phyloP scores from a whole-genome alignment of 2,797 vertebrate genomes.

The Sarcophilus harrisii region DNA sequence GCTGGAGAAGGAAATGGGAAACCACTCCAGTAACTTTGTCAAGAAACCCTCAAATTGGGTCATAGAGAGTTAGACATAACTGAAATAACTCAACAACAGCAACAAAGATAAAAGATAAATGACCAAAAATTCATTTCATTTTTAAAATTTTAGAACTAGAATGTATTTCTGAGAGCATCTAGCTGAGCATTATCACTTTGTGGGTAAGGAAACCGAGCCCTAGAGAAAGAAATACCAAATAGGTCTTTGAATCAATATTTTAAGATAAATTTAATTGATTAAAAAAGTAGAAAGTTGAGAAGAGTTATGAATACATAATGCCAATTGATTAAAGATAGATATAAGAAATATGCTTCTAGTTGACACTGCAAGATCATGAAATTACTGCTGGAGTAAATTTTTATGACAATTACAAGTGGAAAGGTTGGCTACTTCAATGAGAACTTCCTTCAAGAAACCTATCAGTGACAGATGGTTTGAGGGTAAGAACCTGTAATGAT shows the following conservation, averaged over 20 bases:
- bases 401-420: not conserved
- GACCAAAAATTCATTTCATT: not conserved
- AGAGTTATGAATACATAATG: not conserved
- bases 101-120: not conserved
- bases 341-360: not conserved
- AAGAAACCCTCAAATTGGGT: too few species aligned
- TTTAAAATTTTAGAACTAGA: not conserved
- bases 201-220: too few species aligned
- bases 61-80: too few species aligned
- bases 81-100: too few species aligned
- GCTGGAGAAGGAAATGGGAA: not conserved
- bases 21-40: too few species aligned
- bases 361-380: not conserved
- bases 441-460: not conserved
- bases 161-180: too few species aligned
- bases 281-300: not conserved
- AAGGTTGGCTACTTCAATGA: too few species aligned
- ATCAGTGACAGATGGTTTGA: not conserved
- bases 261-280: too few species aligned
- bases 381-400: not conserved
- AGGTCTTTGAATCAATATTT: too few species aligned
- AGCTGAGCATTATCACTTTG: too few species aligned
- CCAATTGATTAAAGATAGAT: not conserved
- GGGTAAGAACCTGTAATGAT: not conserved
- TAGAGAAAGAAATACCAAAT: too few species aligned